Base-by-base conservation (phyloP, 2,113 vertebrate species). In the Corythornis vintsioides region DNA sequence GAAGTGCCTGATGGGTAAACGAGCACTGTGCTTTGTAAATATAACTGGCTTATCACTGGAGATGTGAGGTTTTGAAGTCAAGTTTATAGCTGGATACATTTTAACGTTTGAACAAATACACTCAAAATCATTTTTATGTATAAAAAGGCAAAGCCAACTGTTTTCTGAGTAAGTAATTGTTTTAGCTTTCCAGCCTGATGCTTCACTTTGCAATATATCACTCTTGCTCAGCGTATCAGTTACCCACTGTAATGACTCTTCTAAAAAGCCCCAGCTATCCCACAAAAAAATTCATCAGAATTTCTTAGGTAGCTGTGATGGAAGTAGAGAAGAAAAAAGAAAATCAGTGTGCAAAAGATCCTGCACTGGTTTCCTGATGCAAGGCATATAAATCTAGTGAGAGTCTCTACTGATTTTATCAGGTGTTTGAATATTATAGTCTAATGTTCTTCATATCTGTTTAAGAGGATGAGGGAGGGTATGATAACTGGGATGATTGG, bases 1-100 rank as follows among this genome's bases (percentile, higher is more conserved):
- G 93, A 98, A 97, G 96, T 94, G 93, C 94, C 97, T 96, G 96
- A 94, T 71, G 85, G 53, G 14, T 90, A 95, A 97, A 95, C 9
- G 53, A 96, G 86, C 56, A 9, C 95, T 96, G 94, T 78, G 86
- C 91, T 81, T 40, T 74, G 74, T 86, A 61, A 84, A 53, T 18
- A 11, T 38, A 79, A 38, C 53, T 69, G 87, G 33, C 61, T 66
- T 74, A 53, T 70, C 84, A 86, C 70, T 69, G 60, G 75, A 90
- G 72, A 94, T 45, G 40, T 57, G 84, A 81, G 75, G 83, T 93
- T 90, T 82, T 88, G 60, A 92, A 88, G 53, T 74, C 0, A 1
- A 86, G 20, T 78, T 76, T 70, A 50, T 60, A 87, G 45, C 9
- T 88, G 35, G 74, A 66, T 84, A 38, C 7, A 19, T 89, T 93